Evolutionary conservation across 2,888 invertebrate species (phyloP).

Genomic region (Eupithecia subumbrata): DNA sequence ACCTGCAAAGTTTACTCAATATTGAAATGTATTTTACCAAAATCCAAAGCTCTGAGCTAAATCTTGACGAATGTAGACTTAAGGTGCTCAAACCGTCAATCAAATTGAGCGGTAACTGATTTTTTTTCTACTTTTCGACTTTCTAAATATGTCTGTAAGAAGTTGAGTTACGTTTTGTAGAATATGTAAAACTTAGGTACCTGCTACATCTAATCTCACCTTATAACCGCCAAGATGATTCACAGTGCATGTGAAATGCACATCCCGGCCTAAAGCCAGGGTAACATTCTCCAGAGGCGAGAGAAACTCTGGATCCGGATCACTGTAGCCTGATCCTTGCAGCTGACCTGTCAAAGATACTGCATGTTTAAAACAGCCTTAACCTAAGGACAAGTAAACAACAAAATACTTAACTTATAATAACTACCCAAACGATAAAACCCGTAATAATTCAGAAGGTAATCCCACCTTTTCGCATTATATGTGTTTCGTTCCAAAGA

Average conservation of each 20-base stretch:
- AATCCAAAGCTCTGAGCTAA: background rate
- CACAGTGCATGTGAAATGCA: slow-evolving; percentile 95
- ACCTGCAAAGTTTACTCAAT: slow-evolving; percentile 83
- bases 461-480: slow-evolving; percentile 13
- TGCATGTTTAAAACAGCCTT: background rate
- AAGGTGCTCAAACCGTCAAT: background rate
- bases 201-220: slow-evolving; percentile 68
- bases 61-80: background rate
- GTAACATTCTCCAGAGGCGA: slow-evolving; percentile 93
- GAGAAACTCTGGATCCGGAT: slow-evolving; percentile 89
- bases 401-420: slow-evolving; percentile 7
- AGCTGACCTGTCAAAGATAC: slow-evolving; percentile 66
- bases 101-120: background rate
- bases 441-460: slow-evolving; percentile 6
- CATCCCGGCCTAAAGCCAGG: slow-evolving; percentile 93
- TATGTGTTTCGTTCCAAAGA: background rate
- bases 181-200: background rate
- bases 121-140: background rate
- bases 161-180: background rate
- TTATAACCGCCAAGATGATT: slow-evolving; percentile 93
- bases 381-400: background rate
- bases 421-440: slow-evolving; percentile 5
- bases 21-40: background rate
- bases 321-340: slow-evolving; percentile 75
- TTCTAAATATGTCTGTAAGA: background rate